Evolutionary conservation across 2,113 vertebrate species (phyloP).

Genomic region (Caretta caretta): DNA sequence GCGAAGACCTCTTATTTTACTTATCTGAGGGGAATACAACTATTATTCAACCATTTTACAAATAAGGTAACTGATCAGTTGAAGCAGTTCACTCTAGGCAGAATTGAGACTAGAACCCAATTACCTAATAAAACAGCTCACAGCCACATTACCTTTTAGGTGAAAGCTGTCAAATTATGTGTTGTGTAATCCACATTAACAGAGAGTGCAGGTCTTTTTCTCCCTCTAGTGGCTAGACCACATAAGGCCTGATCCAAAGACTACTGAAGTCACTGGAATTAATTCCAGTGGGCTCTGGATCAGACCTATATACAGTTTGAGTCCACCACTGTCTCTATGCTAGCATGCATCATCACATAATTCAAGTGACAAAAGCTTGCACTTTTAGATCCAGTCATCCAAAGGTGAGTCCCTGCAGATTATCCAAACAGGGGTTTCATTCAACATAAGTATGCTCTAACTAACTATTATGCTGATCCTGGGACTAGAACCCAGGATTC

Average conservation of each 20-base stretch:
- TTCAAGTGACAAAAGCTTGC: not conserved
- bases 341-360: not conserved
- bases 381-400: not conserved
- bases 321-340: not conserved
- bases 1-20: not conserved
- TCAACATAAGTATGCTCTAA: not conserved
- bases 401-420: not conserved
- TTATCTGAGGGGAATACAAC: not conserved
- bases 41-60: rapidly evolving
- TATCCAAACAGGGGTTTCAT: not conserved
- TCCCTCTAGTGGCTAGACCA: not conserved
- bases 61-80: not conserved
- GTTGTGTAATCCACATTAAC: not conserved
- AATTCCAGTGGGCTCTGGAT: not conserved
- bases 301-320: not conserved
- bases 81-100: not conserved
- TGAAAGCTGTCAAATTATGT: not conserved
- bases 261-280: not conserved
- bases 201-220: not conserved
- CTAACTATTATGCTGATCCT: not conserved
- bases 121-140: rapidly evolving
- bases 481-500: not conserved
- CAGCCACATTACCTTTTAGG: not conserved
- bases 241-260: not conserved
- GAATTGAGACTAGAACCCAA: not conserved